Evolutionary conservation across 1,140 invertebrate species (phyloP), one percentile per base, ranked within the genome.

Genomic region (Drosophila carrolli): DNA sequence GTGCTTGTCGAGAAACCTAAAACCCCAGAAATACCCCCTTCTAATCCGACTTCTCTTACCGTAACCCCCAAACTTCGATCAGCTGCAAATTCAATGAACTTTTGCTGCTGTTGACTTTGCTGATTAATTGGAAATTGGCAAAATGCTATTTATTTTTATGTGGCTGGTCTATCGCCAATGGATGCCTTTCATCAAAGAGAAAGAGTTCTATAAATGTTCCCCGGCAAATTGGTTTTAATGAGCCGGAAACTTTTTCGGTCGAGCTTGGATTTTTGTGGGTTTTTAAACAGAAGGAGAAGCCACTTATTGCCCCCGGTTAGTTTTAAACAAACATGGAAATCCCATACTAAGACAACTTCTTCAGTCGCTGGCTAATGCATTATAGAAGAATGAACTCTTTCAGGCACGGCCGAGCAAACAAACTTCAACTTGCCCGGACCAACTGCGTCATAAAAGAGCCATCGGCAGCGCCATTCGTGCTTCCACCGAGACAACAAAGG

Each of bases 401-500:
- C 40, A 41, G 19, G 9, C 19, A 13, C 43, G 47, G 66, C 61
- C 54, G 57, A 63, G 48, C 79, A 85, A 76, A 75, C 74, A 76
- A 67, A 75, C 55, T 63, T 51, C 50, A 66, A 71, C 65, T 57
- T 57, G 9, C 35, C 27, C 48, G 58, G 71, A 63, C 71, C 43
- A 61, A 75, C 71, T 63, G 59, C 70, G 59, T 75, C 58, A 75
- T 75, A 75, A 75, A 82, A 79, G 70, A 67, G 60, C 65, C 65
- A 67, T 50, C 19, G 65, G 65, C 65, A 67, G 32, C 38, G 60
- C 46, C 65, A 43, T 41, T 62, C 60, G 23, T 23, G 38, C 63
- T 58, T 37, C 53, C 67, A 78, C 38, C 63, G 83, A 86, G 83
- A 86, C 83, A 86, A 88, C 83, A 86, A 86, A 88, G 83, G 54